phyloP scores from a whole-genome alignment of 1,140 invertebrate species.

The Eriocheir sinensis region DNA sequence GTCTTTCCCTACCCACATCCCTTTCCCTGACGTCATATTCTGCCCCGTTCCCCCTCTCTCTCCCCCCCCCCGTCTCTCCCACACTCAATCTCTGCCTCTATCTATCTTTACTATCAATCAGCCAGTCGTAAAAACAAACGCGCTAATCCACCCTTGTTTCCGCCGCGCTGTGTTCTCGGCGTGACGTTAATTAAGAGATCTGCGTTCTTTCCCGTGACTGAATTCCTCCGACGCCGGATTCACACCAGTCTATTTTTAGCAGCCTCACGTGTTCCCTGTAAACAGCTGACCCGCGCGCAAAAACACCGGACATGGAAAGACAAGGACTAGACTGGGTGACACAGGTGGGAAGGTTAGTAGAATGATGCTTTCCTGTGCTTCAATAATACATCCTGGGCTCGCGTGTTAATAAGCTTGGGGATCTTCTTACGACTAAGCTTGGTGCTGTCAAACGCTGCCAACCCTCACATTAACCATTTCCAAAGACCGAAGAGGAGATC shows the following conservation, averaged over 20 bases:
- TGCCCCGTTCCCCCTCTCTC: neutral
- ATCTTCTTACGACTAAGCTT: too few relatives aligned
- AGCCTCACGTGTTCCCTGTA: neutral
- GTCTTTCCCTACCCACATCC: too few relatives aligned
- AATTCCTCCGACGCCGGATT: neutral
- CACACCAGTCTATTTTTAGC: too few relatives aligned
- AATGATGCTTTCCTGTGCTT: too few relatives aligned
- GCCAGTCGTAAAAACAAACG: slow-evolving; percentile 30
- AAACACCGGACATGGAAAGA: neutral
- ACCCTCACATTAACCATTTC: too few relatives aligned
- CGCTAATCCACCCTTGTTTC: neutral
- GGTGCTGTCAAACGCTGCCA: too few relatives aligned
- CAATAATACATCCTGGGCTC: too few relatives aligned
- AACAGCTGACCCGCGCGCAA: neutral
- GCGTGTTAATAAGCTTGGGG: too few relatives aligned
- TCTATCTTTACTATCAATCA: slow-evolving; percentile 5
- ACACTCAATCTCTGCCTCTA: neutral
- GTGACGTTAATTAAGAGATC: neutral
- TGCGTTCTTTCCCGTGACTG: neutral
- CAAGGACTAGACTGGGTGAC: neutral
- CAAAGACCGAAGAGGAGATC: too few relatives aligned
- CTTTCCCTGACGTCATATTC: too few relatives aligned
- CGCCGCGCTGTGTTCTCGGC: neutral
- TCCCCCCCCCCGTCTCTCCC: neutral
- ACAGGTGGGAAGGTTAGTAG: neutral